Conservation (phyloP, 2,113 vertebrate species). For the Indri indri region DNA sequence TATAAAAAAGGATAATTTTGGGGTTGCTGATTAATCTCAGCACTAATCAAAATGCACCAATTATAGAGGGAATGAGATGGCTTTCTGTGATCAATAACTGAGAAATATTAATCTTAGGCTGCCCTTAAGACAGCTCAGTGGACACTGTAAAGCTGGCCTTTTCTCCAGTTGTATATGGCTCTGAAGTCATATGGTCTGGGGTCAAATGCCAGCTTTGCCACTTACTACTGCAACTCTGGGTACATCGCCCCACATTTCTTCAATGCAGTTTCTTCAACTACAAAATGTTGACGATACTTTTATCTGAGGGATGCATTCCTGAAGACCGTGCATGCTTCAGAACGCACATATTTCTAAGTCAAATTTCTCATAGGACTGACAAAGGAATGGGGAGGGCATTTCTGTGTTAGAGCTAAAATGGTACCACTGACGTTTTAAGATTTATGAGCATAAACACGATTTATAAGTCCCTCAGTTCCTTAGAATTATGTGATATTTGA, state of each 20-base stretch:
- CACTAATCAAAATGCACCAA: conserved; percentile 42
- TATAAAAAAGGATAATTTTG: not conserved
- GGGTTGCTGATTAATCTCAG: conserved; percentile 42
- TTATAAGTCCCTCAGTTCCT: not conserved
- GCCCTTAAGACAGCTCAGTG: not conserved
- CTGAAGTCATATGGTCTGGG: not conserved
- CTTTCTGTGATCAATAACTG: conserved; percentile 21
- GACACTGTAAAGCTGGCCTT: not conserved
- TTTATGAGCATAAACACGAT: not conserved
- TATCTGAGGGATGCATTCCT: not conserved
- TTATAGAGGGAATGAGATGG: not conserved
- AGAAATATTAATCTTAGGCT: not conserved
- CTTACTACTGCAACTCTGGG: not conserved
- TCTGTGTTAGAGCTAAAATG: not conserved
- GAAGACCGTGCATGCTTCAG: not conserved
- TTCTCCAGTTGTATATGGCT: not conserved
- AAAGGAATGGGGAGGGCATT: not conserved
- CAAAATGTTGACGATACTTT: not conserved
- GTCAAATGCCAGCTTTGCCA: not conserved
- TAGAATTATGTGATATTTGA: not conserved
- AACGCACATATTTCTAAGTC: not conserved
- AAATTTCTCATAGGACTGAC: not conserved
- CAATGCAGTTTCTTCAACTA: not conserved
- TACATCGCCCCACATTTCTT: not conserved
- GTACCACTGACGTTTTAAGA: not conserved